Evolutionary conservation across 2,888 invertebrate genomes (phyloP).

Genomic region (Troides aeacus): DNA sequence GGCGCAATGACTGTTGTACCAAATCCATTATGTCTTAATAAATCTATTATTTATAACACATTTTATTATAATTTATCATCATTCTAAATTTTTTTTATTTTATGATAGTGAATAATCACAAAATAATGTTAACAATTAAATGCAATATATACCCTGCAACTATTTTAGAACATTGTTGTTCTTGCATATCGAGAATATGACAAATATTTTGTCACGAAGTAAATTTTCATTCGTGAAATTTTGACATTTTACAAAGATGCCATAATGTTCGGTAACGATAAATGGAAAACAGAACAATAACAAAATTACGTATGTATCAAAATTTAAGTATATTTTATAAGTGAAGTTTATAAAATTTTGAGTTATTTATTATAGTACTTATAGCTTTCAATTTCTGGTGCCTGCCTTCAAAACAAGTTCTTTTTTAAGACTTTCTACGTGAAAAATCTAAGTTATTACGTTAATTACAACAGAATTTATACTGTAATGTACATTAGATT

Average conservation of each 20-base stretch:
- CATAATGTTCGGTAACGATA: not conserved
- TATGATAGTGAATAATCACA: not conserved
- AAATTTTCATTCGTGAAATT: conserved; percentile 23
- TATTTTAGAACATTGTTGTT: conserved; percentile 26
- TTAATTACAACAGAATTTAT: too few relatives aligned
- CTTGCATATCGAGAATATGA: conserved; percentile 26
- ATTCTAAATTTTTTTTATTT: not conserved
- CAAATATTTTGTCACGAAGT: conserved; percentile 21
- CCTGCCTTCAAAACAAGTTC: too few relatives aligned
- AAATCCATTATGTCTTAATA: conserved; percentile 53
- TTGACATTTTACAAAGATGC: conserved; percentile 15
- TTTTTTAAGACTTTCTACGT: too few relatives aligned
- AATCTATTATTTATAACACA: conserved; percentile 8
- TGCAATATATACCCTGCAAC: conserved; percentile 20
- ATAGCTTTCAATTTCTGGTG: too few relatives aligned
- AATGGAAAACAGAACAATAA: not conserved
- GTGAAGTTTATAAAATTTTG: too few relatives aligned
- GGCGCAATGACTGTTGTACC: conserved; percentile 53
- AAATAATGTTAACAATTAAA: conserved; percentile 3
- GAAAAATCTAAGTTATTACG: too few relatives aligned
- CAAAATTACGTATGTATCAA: not conserved
- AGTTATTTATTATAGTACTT: too few relatives aligned
- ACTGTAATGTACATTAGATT: too few relatives aligned
- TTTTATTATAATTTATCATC: conserved; percentile 4
- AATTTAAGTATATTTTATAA: too few relatives aligned